Evolutionary conservation across 2,113 vertebrate species (phyloP).

Genomic region (Chamaea fasciata): DNA sequence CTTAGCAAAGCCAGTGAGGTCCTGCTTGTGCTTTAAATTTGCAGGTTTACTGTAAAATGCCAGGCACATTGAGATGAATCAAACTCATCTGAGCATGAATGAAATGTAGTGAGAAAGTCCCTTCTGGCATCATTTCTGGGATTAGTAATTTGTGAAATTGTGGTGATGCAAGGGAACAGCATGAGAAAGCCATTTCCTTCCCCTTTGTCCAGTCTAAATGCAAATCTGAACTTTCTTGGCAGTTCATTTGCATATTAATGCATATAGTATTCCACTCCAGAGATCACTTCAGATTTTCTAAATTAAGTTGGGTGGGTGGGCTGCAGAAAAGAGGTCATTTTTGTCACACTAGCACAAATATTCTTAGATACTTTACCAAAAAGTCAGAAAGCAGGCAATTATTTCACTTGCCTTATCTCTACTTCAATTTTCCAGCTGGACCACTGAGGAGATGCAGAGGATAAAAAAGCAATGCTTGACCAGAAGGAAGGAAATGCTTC

Average conservation of each 20-base stretch:
- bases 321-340: slow-evolving; percentile 58
- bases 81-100: slow-evolving; percentile 52
- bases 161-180: slow-evolving; percentile 59
- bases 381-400: not conserved
- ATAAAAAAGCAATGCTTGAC: slow-evolving; percentile 35
- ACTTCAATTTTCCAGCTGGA: not conserved
- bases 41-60: slow-evolving; percentile 47
- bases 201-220: slow-evolving; percentile 77
- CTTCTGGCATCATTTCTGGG: slow-evolving; percentile 66
- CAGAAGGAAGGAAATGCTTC: slow-evolving; percentile 29
- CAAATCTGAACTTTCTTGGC: slow-evolving; percentile 76
- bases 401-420: not conserved
- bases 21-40: slow-evolving; percentile 38
- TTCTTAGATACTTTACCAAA: not conserved
- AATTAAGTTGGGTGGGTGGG: slow-evolving; percentile 66
- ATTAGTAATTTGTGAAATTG: slow-evolving; percentile 70
- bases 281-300: slow-evolving; percentile 72
- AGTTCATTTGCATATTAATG: slow-evolving; percentile 77
- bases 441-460: not conserved
- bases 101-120: slow-evolving; percentile 52
- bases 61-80: slow-evolving; percentile 58
- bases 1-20: slow-evolving; percentile 10
- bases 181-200: slow-evolving; percentile 63
- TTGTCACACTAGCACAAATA: slow-evolving; percentile 9
- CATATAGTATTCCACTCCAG: slow-evolving; percentile 65